phyloP scores from a whole-genome alignment of 2,888 invertebrate genomes.

The Plebejus melissa region DNA sequence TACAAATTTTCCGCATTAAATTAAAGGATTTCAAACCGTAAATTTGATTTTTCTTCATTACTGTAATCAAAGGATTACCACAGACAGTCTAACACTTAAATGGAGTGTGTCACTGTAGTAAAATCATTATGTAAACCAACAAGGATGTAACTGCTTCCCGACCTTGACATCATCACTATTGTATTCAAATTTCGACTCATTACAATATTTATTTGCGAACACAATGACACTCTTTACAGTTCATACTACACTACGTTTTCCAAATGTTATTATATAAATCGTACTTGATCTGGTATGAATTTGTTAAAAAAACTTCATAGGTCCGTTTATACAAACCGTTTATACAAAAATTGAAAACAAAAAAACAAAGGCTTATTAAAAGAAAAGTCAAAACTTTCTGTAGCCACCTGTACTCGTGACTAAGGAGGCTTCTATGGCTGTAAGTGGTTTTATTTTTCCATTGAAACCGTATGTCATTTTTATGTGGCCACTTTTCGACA shows the following conservation, averaged over 20 bases:
- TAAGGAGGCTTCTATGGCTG: slow-evolving; percentile 30
- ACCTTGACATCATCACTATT: neutral
- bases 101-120: neutral
- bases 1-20: no score
- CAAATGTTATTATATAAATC: no score
- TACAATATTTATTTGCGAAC: neutral
- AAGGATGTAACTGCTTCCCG: slow-evolving; percentile 10
- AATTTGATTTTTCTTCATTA: no score
- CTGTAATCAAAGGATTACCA: no score
- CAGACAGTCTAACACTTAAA: neutral
- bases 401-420: slow-evolving; percentile 3
- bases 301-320: no score
- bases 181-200: slow-evolving; percentile 23
- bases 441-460: slow-evolving; percentile 43
- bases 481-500: slow-evolving; percentile 77
- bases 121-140: slow-evolving; percentile 2
- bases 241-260: neutral
- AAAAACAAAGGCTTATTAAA: neutral
- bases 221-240: neutral
- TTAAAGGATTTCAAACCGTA: no score
- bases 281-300: no score
- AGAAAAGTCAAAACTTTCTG: neutral
- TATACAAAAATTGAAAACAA: neutral
- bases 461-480: slow-evolving; percentile 72
- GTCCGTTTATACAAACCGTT: no score